phyloP scores from a whole-genome alignment of 2,888 invertebrate genomes.

The Gerris lacustris region DNA sequence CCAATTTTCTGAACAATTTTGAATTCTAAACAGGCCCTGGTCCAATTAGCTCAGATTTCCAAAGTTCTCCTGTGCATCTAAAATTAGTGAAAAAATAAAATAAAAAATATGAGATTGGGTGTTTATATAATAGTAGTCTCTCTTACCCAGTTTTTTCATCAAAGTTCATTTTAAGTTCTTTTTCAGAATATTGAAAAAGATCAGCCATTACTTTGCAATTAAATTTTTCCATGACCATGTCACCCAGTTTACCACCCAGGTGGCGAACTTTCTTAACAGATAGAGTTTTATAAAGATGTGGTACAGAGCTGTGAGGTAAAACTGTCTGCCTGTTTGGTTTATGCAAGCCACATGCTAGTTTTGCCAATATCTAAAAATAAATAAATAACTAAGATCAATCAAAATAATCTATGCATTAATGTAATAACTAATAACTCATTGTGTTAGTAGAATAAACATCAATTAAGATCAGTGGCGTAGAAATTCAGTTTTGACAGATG shows the following conservation, averaged over 20 bases:
- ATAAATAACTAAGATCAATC: conserved; percentile 9
- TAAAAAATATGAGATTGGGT: no score
- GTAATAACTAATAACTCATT: no score
- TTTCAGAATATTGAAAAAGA: conserved; percentile 54
- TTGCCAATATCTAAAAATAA: conserved; percentile 61
- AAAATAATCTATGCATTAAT: no score
- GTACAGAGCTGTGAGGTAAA: conserved; percentile 58
- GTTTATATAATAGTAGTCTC: neutral
- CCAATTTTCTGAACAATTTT: no score
- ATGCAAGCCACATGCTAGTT: conserved; percentile 83
- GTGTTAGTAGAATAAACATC: no score
- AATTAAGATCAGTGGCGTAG: no score
- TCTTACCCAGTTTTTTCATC: conserved; percentile 78
- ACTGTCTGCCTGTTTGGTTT: conserved; percentile 89
- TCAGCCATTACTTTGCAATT: conserved; percentile 69
- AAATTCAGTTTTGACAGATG: no score
- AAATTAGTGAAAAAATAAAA: no score
- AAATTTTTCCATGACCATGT: conserved; percentile 58
- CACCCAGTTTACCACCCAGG: conserved; percentile 89
- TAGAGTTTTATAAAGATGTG: conserved; percentile 48
- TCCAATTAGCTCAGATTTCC: no score
- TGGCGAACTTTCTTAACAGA: conserved; percentile 75
- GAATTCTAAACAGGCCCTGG: no score
- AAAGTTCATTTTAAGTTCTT: conserved; percentile 57
- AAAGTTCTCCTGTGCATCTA: no score